Conservation (phyloP, 2,888 invertebrate species). For the Antitype chi region DNA sequence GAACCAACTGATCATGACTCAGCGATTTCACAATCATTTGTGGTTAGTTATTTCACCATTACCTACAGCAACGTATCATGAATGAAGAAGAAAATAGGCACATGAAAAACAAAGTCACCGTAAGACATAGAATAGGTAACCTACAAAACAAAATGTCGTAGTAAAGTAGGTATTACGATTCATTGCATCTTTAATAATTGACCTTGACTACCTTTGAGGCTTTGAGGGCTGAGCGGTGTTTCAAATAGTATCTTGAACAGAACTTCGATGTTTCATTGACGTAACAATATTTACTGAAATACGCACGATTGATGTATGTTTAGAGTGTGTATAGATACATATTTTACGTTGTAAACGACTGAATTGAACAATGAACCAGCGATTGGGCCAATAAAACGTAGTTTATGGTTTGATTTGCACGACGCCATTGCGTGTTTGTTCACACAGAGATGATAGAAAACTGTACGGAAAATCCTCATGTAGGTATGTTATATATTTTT, state of each 20-base stretch:
- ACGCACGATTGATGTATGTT: conserved; percentile 56
- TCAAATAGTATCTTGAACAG: conserved; percentile 29
- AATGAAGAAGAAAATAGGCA: neutral
- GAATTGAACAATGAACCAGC: conserved; percentile 62
- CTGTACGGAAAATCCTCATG: conserved; percentile 17
- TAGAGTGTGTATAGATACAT: conserved; percentile 57
- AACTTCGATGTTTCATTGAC: conserved; percentile 48
- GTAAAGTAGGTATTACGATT: neutral
- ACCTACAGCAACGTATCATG: neutral
- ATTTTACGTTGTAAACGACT: conserved; percentile 59
- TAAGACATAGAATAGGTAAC: neutral
- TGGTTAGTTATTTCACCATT: conserved; percentile 15
- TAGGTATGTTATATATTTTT: neutral
- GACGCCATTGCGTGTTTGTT: conserved; percentile 47
- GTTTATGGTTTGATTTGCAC: conserved; percentile 61
- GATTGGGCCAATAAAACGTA: conserved; percentile 59
- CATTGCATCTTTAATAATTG: conserved; percentile 1
- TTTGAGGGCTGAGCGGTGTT: conserved; percentile 2
- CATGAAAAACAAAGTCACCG: neutral
- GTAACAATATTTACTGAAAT: conserved; percentile 53
- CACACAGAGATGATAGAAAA: conserved; percentile 47
- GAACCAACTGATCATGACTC: conserved; percentile 28
- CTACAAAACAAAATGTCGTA: neutral
- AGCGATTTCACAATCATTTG: conserved; percentile 25
- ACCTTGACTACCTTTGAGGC: neutral